Evolutionary conservation across 2,797 vertebrate species (phyloP), one percentile per base, ranked within the genome.

Genomic region (Characodon lateralis): DNA sequence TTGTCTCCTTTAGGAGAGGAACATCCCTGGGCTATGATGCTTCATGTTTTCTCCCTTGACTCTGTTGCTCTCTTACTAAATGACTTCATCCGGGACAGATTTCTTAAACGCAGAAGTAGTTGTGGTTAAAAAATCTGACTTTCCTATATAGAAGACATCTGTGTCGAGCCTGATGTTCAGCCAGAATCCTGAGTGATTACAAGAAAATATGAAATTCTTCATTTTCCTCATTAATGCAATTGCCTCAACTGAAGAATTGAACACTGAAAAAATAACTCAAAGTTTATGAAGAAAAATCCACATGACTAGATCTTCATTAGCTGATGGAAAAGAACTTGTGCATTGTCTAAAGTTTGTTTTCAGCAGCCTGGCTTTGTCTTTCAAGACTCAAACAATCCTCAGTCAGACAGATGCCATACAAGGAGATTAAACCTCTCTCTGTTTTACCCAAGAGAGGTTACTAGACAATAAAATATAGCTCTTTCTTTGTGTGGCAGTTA

Each of bases 21-120:
- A 79, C 81, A 82, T 86, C 74, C 87, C 88, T 80, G 78, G 69
- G 58, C 69, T 87, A 85, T 89, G 85, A 89, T 85, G 74, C 61
- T 43, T 43, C 41, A 2, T 56, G 71, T 74, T 83, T 70, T 35
- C 35, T 85, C 70, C 72, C 7, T 71, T 66, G 68, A 0, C 53
- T 69, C 41, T 78, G 78, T 55, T 20, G 0, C 24, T 77, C 50
- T 75, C 61, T 81, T 75, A 48, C 75, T 79, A 72, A 78, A 80
- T 68, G 35, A 59, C 63, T 80, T 84, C 43, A 82, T 63, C 71
- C 71, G 65, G 68, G 84, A 85, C 72, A 69, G 53, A 74, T 65
- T 69, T 77, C 72, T 88, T 59, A 86, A 74, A 66, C 3, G 24
- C 39, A 14, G 9, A 2, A 7, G 59, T n/a, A 35, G 43, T 26